A percentile compares a stretch with the other conserved stretches of the same genome.
Conservation (phyloP, 2,113 vertebrate genomes). For the Varanus salvator region DNA sequence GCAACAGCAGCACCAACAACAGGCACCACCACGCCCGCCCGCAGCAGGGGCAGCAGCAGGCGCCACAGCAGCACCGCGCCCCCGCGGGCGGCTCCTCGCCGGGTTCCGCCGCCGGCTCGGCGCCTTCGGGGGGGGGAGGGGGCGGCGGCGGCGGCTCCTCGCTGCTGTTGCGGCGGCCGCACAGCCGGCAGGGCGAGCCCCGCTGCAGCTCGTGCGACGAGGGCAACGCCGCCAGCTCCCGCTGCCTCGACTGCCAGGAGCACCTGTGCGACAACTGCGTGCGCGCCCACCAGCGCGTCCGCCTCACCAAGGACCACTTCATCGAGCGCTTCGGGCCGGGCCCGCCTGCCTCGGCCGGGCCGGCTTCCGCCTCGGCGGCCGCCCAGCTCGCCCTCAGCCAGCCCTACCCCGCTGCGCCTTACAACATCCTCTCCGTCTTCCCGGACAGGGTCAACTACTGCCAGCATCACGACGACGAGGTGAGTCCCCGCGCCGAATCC, state of each 20-base stretch:
- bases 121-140: slow-evolving; percentile 33
- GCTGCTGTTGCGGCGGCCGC: slow-evolving; percentile 76
- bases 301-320: slow-evolving; percentile 95
- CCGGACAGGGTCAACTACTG: slow-evolving; percentile 86
- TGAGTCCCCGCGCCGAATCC: slow-evolving; percentile 59
- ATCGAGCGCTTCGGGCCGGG: slow-evolving; percentile 84
- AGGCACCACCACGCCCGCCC: slow-evolving; percentile 37
- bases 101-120: slow-evolving; percentile 51
- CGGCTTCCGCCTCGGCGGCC: slow-evolving; percentile 28
- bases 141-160: slow-evolving; percentile 57
- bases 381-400: slow-evolving; percentile 30
- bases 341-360: slow-evolving; percentile 44
- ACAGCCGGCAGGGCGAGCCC: slow-evolving; percentile 78
- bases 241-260: slow-evolving; percentile 93
- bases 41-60: slow-evolving; percentile 3
- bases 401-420: slow-evolving; percentile 75
- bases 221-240: slow-evolving; percentile 87
- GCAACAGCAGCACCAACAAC: slow-evolving; percentile 8
- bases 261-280: slow-evolving; percentile 94
- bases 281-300: slow-evolving; percentile 91
- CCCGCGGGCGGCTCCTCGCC: slow-evolving; percentile 46
- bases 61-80: slow-evolving; percentile 24
- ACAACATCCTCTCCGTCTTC: slow-evolving; percentile 85
- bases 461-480: slow-evolving; percentile 86
- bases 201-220: slow-evolving; percentile 92